Evolutionary conservation across 2,113 vertebrate genomes (phyloP).

Genomic region (Atlantisia rogersi): DNA sequence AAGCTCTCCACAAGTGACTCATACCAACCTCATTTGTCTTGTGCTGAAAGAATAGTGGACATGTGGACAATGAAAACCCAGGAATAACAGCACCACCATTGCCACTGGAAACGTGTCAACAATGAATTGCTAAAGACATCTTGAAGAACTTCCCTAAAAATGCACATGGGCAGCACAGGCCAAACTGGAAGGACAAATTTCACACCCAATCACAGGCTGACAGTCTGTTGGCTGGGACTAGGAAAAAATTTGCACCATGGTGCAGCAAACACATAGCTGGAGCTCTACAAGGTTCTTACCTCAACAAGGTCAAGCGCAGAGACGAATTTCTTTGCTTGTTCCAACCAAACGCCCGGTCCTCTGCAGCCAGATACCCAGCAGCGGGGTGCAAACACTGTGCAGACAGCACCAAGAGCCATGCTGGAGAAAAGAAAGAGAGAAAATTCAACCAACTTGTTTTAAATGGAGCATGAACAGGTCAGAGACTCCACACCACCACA

Average conservation of each 20-base stretch:
- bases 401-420: background rate
- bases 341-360: background rate
- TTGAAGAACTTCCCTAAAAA: background rate
- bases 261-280: background rate
- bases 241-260: background rate
- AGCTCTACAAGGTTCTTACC: background rate
- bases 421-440: background rate
- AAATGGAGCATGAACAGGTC: background rate
- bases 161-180: background rate
- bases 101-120: background rate
- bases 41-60: background rate
- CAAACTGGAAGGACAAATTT: background rate
- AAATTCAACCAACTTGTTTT: background rate
- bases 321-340: background rate
- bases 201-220: background rate
- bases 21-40: background rate
- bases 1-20: background rate
- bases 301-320: background rate
- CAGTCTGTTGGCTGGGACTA: background rate
- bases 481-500: accelerated
- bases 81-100: background rate
- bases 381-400: background rate
- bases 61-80: background rate
- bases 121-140: background rate
- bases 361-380: background rate